A percentile compares a stretch with the other conserved stretches of the same genome.
These are phyloP conservation scores for Leptinotarsa defecta DNA, from an alignment of 1,140 invertebrate genomes.

Conservation along the genomic window DNA sequence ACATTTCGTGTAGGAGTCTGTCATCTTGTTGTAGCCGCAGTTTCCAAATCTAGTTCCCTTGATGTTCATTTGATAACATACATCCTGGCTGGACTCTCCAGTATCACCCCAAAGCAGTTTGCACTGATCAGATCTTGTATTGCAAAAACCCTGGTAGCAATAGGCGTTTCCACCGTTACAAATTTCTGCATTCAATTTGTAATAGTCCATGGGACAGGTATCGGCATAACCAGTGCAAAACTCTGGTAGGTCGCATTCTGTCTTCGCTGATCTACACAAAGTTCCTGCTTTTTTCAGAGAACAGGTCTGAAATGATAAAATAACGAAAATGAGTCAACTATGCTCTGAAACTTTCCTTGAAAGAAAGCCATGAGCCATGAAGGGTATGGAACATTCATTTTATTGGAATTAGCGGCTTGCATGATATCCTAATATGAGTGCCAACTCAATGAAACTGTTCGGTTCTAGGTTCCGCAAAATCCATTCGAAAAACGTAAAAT, in stretches of 20 bases:
- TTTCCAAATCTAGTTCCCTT: neutral
- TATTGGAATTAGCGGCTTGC: neutral
- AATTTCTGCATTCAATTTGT: slow-evolving; percentile 83
- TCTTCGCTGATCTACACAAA: slow-evolving; percentile 76
- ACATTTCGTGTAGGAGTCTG: neutral
- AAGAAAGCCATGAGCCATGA: too few species aligned
- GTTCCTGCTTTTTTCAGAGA: slow-evolving; percentile 75
- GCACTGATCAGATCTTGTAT: slow-evolving; percentile 92
- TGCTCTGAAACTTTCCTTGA: too few species aligned
- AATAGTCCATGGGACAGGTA: slow-evolving; percentile 91
- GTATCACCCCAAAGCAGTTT: slow-evolving; percentile 92
- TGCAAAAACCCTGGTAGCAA: slow-evolving; percentile 87
- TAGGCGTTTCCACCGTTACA: slow-evolving; percentile 83
- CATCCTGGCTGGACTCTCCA: slow-evolving; percentile 78
- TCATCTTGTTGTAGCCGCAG: neutral
- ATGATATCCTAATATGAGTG: too few species aligned
- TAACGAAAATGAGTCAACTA: neutral
- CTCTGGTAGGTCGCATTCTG: slow-evolving; percentile 94
- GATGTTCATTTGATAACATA: slow-evolving; percentile 71
- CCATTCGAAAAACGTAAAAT: neutral
- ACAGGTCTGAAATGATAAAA: slow-evolving; percentile 64
- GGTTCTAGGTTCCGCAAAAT: too few species aligned
- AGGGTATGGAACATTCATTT: neutral
- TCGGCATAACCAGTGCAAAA: slow-evolving; percentile 92
- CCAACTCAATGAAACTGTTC: too few species aligned